Evolutionary conservation across 2,113 vertebrate species (phyloP), one percentile per base, ranked within the genome.

Genomic region (Microcebus tavaratra): DNA sequence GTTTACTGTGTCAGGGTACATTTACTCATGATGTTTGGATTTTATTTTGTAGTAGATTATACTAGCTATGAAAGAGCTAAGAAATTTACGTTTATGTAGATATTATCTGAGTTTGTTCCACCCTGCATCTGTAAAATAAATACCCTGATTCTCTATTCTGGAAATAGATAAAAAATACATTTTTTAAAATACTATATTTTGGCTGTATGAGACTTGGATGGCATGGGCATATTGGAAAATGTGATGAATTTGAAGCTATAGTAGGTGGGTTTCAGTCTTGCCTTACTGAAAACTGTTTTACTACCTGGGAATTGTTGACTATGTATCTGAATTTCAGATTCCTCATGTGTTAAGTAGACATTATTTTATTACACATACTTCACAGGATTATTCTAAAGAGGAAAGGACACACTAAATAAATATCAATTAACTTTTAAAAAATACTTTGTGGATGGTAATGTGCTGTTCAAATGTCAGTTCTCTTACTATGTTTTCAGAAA

Each of bases 401-500:
- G 27, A 48, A 88, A 94, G 25, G 7, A 67, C 90, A 39, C 12
- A 92, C 72, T 78, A 67, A 91, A 45, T 82, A 67, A 91, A 45
- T 27, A 90, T 86, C 23, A 78, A 75, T 83, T 83, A 86, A 55
- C 39, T 91, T 84, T 76, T 42, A 42, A 89, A 72, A 90, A 65
- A 9, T 81, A 78, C 29, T 79, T n/a, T 27, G 15, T 88, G 29
- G 3, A 25, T 94, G 23, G 6, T 88, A 61, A 75, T 59, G 21
- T 84, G 29, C 63, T 90, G 2, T 80, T 73, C 25, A 65, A 20
- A 80, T 87, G 27, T 84, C 7, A 80, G 5, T 90, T 94, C 14
- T 29, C 13, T 78, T 96, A 73, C 27, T 80, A 42, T 80, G 55
- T 90, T 92, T 87, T 83, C 61, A 87, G 80, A 87, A 89, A 90